These are phyloP conservation scores for Choristoneura fumiferana DNA, from an alignment of 1,140 invertebrate genomes.

Conservation along the genomic window DNA sequence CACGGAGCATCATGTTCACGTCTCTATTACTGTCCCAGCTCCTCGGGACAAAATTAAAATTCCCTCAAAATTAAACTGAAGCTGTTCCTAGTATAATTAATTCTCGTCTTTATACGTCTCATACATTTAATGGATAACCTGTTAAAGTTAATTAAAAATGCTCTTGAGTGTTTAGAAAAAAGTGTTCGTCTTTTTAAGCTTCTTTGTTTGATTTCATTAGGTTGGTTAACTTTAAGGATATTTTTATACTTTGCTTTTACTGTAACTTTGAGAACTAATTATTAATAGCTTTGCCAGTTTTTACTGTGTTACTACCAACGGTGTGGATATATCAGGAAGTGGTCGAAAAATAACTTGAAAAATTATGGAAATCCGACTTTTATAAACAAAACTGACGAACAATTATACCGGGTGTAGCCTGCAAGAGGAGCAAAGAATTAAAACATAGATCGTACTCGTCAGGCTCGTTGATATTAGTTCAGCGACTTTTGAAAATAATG, in stretches of 20 bases:
- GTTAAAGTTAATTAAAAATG: constrained; percentile 12
- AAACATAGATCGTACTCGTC: too few species aligned
- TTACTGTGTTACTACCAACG: too few species aligned
- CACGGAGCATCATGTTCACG: constrained; percentile 9
- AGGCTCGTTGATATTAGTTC: too few species aligned
- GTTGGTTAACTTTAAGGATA: not conserved
- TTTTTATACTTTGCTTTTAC: too few species aligned
- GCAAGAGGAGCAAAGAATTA: too few species aligned
- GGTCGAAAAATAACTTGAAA: too few species aligned
- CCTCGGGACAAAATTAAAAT: constrained; percentile 14
- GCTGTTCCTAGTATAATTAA: not conserved
- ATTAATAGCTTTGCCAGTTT: not conserved
- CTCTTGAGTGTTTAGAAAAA: not conserved
- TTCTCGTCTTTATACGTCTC: constrained; percentile 9
- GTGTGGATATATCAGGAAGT: too few species aligned
- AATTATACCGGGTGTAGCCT: too few species aligned
- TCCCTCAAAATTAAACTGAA: constrained; percentile 9
- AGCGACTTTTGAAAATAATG: too few species aligned
- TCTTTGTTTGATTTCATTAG: not conserved
- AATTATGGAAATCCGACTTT: too few species aligned
- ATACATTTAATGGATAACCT: constrained; percentile 15
- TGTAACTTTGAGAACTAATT: not conserved
- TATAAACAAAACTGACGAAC: too few species aligned
- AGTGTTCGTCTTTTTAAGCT: not conserved
- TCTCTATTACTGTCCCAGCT: constrained; percentile 17